Evolutionary conservation across 2,888 invertebrate species (phyloP), one percentile per base, ranked within the genome.

Genomic region (Osmoderma eremita): DNA sequence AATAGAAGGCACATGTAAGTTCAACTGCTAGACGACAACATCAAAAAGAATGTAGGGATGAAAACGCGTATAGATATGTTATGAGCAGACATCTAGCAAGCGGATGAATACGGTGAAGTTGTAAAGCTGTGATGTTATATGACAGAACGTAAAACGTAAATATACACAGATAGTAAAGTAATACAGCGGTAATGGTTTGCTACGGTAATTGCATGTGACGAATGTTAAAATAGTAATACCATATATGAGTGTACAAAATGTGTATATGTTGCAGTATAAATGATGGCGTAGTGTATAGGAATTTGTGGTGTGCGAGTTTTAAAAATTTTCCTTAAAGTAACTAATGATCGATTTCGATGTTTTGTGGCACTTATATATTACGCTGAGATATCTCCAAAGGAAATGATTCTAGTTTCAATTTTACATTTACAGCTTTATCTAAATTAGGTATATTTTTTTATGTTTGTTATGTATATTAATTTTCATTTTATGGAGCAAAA

Each of bases 1-100:
- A 81, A 81, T 78, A 80, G 79, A 80, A 80, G 76, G 78, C 76
- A 76, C 77, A 76, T 74, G 76, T 80, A 77, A 80, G 78, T 77
- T 76, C 63, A 61, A 45, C 58, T 61, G 58, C 58, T 61, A 48
- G 58, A 61, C 45, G 58, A n/a, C n/a, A 61, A 61, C 45, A 61
- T 61, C 24, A 61, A 45, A 45, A 45, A 61, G 58, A 42, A 53
- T 53, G 53, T 38, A 53, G 17, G 58, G 30, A 36, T 45, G 13
- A 58, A 54, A 42, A 24, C 13, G 58, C 45, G 45, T 45, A 39
- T 13, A 56, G 20, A 56, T 6, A 61, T n/a, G 30, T 30, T 30
- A 45, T 48, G 58, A 10, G 45, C 30, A 45, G 15, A 17, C 42
- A 58, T 24, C 30, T 30, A 30, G 58, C 58, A 61, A 61, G 58